Conservation (phyloP, 2,113 vertebrate species). For the Tringa solitaria region DNA sequence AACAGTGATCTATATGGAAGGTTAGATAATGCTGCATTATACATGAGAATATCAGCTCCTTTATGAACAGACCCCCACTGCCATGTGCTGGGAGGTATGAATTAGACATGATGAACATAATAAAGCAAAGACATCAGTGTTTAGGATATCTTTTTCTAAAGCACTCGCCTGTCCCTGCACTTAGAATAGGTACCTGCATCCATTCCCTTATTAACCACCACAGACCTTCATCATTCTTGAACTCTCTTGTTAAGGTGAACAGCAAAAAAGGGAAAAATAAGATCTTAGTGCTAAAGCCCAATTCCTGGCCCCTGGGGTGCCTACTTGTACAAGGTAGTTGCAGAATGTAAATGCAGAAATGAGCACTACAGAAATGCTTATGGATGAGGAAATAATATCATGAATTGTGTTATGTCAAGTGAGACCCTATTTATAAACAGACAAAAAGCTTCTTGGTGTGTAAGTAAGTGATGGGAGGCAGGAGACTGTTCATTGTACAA, state of each 20-base stretch:
- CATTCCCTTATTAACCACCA: neutral
- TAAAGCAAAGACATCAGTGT: neutral
- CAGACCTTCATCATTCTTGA: neutral
- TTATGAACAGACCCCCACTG: conserved; percentile 3
- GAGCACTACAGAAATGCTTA: conserved; percentile 40
- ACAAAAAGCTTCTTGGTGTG: conserved; percentile 52
- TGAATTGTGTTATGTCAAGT: conserved; percentile 54
- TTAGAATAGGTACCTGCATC: neutral
- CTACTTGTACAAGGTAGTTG: neutral
- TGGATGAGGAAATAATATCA: conserved; percentile 41
- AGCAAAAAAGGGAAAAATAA: conserved; percentile 3
- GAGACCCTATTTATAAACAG: conserved; percentile 55
- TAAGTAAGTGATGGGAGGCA: conserved; percentile 36
- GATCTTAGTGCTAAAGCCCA: neutral
- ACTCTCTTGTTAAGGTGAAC: neutral
- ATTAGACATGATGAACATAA: conserved; percentile 36
- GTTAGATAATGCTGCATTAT: conserved; percentile 33
- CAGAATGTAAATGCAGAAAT: conserved; percentile 41
- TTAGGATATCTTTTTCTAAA: neutral
- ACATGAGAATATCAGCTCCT: conserved; percentile 3
- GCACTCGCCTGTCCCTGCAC: neutral
- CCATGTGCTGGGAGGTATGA: neutral
- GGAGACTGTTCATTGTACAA: conserved; percentile 44
- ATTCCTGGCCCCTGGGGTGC: conserved; percentile 12
- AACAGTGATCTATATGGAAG: conserved; percentile 5